Percentiles rank a stretch among this genome's conserved stretches.
Conservation (phyloP, 1,140 invertebrate species). For the Pomacea maculata region DNA sequence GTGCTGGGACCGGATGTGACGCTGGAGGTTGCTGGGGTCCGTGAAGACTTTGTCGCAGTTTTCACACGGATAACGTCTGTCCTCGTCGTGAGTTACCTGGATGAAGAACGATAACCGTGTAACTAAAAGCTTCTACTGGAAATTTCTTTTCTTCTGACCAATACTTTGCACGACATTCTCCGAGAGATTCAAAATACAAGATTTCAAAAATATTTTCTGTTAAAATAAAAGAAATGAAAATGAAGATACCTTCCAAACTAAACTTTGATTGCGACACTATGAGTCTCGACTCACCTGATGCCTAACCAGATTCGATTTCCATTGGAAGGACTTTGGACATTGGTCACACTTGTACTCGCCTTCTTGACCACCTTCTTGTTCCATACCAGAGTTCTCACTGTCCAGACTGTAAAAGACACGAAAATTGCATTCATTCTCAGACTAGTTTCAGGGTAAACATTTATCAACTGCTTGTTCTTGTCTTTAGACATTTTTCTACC, state of each 20-base stretch:
- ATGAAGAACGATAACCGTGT: slow-evolving; percentile 10
- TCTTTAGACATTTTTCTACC: too few species aligned
- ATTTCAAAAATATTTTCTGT: too few species aligned
- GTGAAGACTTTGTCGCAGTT: slow-evolving; percentile 95
- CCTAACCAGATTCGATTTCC: slow-evolving; percentile 81
- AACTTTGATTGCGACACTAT: too few species aligned
- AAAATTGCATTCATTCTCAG: background rate
- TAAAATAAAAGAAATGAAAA: too few species aligned
- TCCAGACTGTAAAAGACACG: slow-evolving; percentile 13
- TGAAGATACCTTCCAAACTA: too few species aligned
- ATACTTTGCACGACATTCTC: background rate
- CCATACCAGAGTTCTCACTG: slow-evolving; percentile 28
- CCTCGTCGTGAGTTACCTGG: slow-evolving; percentile 53
- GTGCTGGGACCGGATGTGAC: slow-evolving; percentile 94
- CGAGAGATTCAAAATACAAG: background rate
- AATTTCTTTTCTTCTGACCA: background rate
- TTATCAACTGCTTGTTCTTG: too few species aligned
- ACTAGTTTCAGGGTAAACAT: too few species aligned
- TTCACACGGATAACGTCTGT: slow-evolving; percentile 85
- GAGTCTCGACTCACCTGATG: slow-evolving; percentile 73
- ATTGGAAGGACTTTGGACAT: slow-evolving; percentile 84
- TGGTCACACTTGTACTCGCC: slow-evolving; percentile 85
- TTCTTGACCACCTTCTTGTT: slow-evolving; percentile 34
- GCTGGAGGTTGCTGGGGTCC: slow-evolving; percentile 94
- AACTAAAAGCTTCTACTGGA: background rate